A percentile compares a stretch with the other conserved stretches of the same genome.
phyloP scores from a whole-genome alignment of 2,113 vertebrate species.

The Suricata suricatta region DNA sequence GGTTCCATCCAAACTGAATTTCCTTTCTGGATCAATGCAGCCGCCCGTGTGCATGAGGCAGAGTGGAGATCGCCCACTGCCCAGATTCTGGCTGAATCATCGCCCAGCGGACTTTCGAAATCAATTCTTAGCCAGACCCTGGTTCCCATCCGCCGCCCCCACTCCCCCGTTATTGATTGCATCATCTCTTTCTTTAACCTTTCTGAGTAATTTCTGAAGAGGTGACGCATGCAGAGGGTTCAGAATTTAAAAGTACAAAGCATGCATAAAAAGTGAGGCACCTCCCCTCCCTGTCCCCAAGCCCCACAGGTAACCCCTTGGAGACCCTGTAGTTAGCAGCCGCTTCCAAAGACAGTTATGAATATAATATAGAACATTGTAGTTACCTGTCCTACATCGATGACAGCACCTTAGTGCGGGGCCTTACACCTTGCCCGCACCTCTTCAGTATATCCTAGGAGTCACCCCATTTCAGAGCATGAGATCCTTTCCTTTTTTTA shows the following conservation, averaged over 20 bases:
- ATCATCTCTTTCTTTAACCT: background rate
- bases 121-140: background rate
- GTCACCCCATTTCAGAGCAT: background rate
- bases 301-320: too few species aligned
- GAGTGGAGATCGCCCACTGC: background rate
- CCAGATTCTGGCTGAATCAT: background rate
- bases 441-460: background rate
- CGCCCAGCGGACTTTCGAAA: accelerated
- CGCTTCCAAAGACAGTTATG: background rate
- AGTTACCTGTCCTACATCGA: accelerated
- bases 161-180: accelerated
- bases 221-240: background rate
- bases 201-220: background rate
- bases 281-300: background rate
- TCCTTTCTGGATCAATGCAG: background rate
- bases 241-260: background rate
- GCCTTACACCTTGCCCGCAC: too few species aligned
- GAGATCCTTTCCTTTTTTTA: too few species aligned
- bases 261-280: background rate
- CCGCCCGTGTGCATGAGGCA: background rate
- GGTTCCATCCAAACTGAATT: background rate
- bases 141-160: background rate
- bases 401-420: accelerated
- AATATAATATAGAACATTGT: accelerated
- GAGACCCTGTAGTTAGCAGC: background rate